phyloP scores from a whole-genome alignment of 2,113 vertebrate species.

The Bambusicola thoracicus region DNA sequence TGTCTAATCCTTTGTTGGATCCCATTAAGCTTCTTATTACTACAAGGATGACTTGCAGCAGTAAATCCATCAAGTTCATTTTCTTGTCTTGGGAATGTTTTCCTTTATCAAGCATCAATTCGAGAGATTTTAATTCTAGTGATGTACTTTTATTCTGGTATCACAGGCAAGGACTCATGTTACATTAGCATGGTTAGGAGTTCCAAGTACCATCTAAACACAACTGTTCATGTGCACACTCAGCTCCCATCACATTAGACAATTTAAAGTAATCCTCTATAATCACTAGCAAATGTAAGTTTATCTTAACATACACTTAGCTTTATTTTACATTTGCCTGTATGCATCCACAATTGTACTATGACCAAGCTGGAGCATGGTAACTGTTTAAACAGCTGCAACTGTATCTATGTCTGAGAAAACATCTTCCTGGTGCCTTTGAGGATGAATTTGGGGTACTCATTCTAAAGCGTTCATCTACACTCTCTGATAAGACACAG shows the following conservation, averaged over 20 bases:
- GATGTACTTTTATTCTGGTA: background rate
- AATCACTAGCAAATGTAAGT: background rate
- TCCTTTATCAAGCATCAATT: background rate
- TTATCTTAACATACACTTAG: background rate
- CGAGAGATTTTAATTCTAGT: background rate
- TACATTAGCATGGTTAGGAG: background rate
- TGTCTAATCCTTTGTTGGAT: background rate
- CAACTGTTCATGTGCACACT: background rate
- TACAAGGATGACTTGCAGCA: background rate
- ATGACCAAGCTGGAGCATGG: background rate
- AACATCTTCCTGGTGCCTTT: background rate
- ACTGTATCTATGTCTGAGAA: background rate
- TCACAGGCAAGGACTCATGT: background rate
- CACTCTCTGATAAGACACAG: background rate
- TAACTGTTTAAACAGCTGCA: background rate
- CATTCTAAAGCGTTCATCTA: background rate
- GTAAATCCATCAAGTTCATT: background rate
- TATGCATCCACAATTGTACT: background rate
- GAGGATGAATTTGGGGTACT: background rate
- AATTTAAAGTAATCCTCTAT: background rate
- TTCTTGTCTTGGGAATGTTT: background rate
- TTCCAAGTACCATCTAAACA: background rate
- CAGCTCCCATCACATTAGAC: background rate
- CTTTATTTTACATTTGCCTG: background rate
- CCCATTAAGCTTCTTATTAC: background rate